Evolutionary conservation across 2,888 invertebrate genomes (phyloP), one percentile per base, ranked within the genome.

Genomic region (Dermolepida albohirtum): DNA sequence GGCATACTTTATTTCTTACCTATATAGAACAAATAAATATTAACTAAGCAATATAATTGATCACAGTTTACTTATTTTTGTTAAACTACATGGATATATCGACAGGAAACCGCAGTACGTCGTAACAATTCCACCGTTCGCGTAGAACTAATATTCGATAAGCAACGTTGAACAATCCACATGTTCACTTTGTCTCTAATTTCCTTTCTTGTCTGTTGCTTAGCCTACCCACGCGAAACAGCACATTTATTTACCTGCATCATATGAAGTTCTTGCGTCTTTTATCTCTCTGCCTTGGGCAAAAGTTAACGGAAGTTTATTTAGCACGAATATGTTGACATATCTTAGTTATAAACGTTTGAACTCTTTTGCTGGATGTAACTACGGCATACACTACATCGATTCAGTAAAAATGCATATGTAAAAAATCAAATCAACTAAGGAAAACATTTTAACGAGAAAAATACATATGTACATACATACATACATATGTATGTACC

Each of bases 241-340:
- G 17, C 44, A 43, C 43, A 7, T 44, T 41, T 59, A 7, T 44
- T 41, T 59, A 47, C 44, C 59, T 59, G 59, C 7, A 29, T 17
- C 27, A 39, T 16, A 27, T 14, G 39, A 47, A 50, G 17, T 47
- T 17, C 34, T 34, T 47, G 22, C 47, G 11, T n/a, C 39, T 22
- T 43, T 5, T 59, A 52, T 43, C 12, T 22, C 17, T 7, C 43
- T 44, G 47, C 62, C 47, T 11, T 27, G 49, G n/a, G 49, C 49
- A 34, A 59, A 34, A 62, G 44, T 6, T 62, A 62, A 62, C 62
- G 62, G 62, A 49, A 39, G 14, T 54, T 54, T 40, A 54, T 54
- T 54, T 40, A 54, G 14, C 40, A 17, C 6, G 10, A 54, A 54
- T 14, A 11, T 34, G 8, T 34, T 34, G 8, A 7, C 12, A 39